Conservation (phyloP, 2,888 invertebrate genomes). For the Pachliopta kotzebuea region DNA sequence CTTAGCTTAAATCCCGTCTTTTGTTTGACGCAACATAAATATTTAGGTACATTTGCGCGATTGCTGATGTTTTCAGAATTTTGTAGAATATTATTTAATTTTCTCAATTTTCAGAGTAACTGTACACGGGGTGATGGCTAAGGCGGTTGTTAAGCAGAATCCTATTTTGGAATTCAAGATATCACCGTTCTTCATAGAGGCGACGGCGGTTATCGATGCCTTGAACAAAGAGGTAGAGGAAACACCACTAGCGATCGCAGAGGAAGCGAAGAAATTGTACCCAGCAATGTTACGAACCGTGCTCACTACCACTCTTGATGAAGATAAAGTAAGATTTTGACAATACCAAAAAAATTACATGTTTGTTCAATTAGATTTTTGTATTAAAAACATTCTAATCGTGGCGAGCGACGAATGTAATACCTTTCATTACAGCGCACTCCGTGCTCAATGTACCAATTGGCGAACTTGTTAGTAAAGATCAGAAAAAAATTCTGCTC, state of each 20-base stretch:
- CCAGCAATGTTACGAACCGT: slow-evolving; percentile 50
- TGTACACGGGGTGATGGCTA: slow-evolving; percentile 68
- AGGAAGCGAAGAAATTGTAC: slow-evolving; percentile 49
- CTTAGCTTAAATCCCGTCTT: too few relatives aligned
- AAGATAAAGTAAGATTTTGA: slow-evolving; percentile 54
- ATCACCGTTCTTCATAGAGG: slow-evolving; percentile 55
- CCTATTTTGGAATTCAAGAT: slow-evolving; percentile 64
- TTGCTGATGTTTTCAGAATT: too few relatives aligned
- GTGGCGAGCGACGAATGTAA: too few relatives aligned
- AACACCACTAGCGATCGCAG: slow-evolving; percentile 42
- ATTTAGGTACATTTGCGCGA: too few relatives aligned
- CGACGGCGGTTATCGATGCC: slow-evolving; percentile 51
- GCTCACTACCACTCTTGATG: slow-evolving; percentile 57
- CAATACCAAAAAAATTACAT: neutral
- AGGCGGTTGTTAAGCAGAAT: slow-evolving; percentile 70
- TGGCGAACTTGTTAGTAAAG: too few relatives aligned
- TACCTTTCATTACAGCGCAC: too few relatives aligned
- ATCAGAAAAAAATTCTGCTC: too few relatives aligned
- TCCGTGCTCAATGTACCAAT: too few relatives aligned
- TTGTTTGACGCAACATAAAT: too few relatives aligned
- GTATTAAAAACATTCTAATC: too few relatives aligned
- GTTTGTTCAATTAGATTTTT: too few relatives aligned
- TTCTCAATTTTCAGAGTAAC: slow-evolving; percentile 52
- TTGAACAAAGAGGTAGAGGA: slow-evolving; percentile 54
- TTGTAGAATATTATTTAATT: too few relatives aligned